phyloP scores from a whole-genome alignment of 2,888 invertebrate species.

The Chymomyza procnemis region DNA sequence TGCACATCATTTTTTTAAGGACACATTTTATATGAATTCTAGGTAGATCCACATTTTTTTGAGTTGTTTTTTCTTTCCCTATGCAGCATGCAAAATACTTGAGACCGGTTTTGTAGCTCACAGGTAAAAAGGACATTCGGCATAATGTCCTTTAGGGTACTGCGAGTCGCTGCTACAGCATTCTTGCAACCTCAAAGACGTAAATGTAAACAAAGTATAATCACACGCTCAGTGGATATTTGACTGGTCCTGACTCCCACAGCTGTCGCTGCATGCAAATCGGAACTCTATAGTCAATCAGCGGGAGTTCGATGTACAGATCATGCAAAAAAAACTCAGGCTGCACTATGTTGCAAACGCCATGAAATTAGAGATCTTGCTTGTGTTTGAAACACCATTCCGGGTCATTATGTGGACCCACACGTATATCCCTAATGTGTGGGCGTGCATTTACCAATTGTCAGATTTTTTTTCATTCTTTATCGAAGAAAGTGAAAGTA shows the following conservation, averaged over 20 bases:
- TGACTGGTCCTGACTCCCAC: conserved; percentile 5
- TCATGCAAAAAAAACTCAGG: conserved; percentile 53
- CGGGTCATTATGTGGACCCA: conserved; percentile 17
- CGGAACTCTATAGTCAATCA: conserved; percentile 11
- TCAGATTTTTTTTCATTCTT: background rate
- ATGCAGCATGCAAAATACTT: conserved; percentile 53
- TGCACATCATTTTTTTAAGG: conserved; percentile 25
- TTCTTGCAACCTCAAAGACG: conserved; percentile 33
- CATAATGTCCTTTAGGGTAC: conserved; percentile 3
- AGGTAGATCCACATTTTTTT: conserved; percentile 15
- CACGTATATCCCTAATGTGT: conserved; percentile 37
- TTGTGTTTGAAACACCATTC: conserved; percentile 25
- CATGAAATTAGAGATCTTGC: conserved; percentile 62
- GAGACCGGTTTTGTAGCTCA: conserved; percentile 21
- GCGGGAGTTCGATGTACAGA: background rate
- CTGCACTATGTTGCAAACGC: conserved; percentile 31
- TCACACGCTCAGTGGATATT: conserved; percentile 69
- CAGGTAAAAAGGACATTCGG: conserved; percentile 49
- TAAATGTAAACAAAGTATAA: conserved; percentile 64
- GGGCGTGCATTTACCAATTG: conserved; percentile 38
- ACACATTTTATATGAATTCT: conserved; percentile 27
- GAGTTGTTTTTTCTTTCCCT: conserved; percentile 22
- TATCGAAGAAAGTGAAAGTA: conserved; percentile 52
- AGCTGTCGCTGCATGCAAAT: conserved; percentile 26
- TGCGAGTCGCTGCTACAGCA: conserved; percentile 15